These are phyloP conservation scores for Sarotherodon lohbergeri DNA, from an alignment of 2,113 vertebrate species.

Conservation along the genomic window DNA sequence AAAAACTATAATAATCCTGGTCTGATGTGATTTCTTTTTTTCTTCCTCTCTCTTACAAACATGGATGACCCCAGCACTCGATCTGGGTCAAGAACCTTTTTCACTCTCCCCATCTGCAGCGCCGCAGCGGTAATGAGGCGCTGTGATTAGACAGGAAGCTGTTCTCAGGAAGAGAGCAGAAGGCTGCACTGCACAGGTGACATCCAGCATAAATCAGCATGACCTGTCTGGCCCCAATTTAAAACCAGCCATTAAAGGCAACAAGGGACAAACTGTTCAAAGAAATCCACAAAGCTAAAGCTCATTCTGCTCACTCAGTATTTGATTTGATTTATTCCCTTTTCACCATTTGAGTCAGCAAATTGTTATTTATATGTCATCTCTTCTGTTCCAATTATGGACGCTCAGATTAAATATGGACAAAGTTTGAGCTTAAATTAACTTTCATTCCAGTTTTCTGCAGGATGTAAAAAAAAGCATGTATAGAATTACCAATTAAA, in stretches of 20 bases:
- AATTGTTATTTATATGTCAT: background rate
- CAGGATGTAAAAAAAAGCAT: background rate
- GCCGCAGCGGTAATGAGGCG: background rate
- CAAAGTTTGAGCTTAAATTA: background rate
- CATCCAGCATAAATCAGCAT: slow-evolving; percentile 28
- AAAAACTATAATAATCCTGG: background rate
- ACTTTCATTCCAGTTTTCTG: background rate
- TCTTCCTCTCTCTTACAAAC: slow-evolving; percentile 1
- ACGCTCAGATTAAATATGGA: background rate
- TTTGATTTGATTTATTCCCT: background rate
- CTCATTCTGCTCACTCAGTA: background rate
- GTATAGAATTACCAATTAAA: background rate
- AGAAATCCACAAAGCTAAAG: background rate
- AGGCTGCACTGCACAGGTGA: background rate
- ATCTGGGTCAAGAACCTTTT: slow-evolving; percentile 7
- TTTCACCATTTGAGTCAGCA: background rate
- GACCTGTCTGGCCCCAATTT: background rate
- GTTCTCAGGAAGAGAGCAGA: background rate
- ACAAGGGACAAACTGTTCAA: background rate
- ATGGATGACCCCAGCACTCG: background rate
- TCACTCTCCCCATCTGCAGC: background rate
- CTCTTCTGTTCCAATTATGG: background rate
- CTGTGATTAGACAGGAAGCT: background rate
- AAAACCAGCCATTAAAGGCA: slow-evolving; percentile 27
- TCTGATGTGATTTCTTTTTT: background rate